A percentile compares a stretch with the other conserved stretches of the same genome.
Evolutionary conservation across 2,888 invertebrate genomes (phyloP).

Genomic region (Chloromyia formosa): DNA sequence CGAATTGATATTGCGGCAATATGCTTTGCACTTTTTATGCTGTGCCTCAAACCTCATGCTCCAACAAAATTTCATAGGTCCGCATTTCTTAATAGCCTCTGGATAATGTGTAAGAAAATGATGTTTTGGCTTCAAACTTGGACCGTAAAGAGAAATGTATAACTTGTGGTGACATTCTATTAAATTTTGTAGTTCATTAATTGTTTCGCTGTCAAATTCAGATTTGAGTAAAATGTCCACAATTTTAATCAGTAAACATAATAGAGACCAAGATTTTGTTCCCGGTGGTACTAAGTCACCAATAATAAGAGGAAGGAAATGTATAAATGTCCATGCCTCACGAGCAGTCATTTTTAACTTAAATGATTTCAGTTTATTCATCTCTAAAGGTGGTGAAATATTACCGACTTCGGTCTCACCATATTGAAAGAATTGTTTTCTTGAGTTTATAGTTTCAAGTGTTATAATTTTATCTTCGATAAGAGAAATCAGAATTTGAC

Average conservation of each 20-base stretch:
- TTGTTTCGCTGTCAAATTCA: constrained; percentile 42
- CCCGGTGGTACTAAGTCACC: constrained; percentile 47
- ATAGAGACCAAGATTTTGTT: constrained; percentile 46
- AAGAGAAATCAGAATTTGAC: constrained; percentile 48
- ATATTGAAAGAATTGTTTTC: constrained; percentile 50
- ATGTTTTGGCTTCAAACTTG: constrained; percentile 48
- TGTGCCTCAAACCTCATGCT: constrained; percentile 46
- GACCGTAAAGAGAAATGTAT: constrained; percentile 47
- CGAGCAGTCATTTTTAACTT: constrained; percentile 51
- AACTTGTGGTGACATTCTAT: constrained; percentile 46
- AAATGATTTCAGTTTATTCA: constrained; percentile 42
- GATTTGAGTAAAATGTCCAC: constrained; percentile 39
- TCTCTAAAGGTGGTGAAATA: constrained; percentile 43
- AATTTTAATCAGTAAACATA: constrained; percentile 45
- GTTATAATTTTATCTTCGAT: constrained; percentile 49
- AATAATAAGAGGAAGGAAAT: constrained; percentile 45
- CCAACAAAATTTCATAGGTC: constrained; percentile 46
- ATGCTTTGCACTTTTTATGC: constrained; percentile 46
- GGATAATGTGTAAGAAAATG: constrained; percentile 47
- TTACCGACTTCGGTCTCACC: constrained; percentile 50
- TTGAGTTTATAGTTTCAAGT: constrained; percentile 49
- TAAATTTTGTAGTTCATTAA: constrained; percentile 38
- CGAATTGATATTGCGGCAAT: constrained; percentile 45
- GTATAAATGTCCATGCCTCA: constrained; percentile 47
- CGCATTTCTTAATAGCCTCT: constrained; percentile 38